Evolutionary conservation across 2,797 vertebrate species (phyloP).

Genomic region (Rallus crepitans): DNA sequence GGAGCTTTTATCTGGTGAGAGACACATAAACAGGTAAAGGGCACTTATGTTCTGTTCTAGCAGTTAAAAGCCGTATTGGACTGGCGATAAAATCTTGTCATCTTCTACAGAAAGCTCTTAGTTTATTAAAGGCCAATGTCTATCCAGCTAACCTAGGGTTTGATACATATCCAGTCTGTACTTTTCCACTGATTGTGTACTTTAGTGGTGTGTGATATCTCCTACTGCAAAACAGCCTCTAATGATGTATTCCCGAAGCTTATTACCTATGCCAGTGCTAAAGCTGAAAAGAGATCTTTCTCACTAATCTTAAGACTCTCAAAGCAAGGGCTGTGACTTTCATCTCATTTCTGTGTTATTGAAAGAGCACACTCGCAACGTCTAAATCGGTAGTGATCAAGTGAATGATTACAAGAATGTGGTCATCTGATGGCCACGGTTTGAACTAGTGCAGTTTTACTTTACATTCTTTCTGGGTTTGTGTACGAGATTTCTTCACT

Average conservation of each 20-base stretch:
- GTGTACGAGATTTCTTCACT: not conserved
- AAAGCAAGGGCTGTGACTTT: not conserved
- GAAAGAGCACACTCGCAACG: not conserved
- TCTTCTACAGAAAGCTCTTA: not conserved
- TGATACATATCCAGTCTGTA: not conserved
- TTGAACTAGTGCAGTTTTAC: not conserved
- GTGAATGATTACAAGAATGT: not conserved
- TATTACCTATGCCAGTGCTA: not conserved
- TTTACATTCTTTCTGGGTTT: not conserved
- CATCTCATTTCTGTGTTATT: not conserved
- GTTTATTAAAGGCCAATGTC: not conserved
- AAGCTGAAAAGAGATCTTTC: not conserved
- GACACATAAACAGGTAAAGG: conserved; percentile 11
- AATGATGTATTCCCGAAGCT: not conserved
- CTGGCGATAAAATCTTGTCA: not conserved
- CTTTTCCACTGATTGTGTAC: not conserved
- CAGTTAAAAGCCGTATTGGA: not conserved
- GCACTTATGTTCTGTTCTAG: not conserved
- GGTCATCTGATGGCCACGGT: not conserved
- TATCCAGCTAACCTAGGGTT: not conserved
- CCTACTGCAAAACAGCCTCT: not conserved
- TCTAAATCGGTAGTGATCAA: not conserved
- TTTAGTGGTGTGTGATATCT: not conserved
- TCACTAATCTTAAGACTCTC: not conserved
- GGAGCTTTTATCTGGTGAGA: not conserved